Base-by-base conservation (phyloP, 1,140 invertebrate species). In the Aphaenogaster rudis region DNA sequence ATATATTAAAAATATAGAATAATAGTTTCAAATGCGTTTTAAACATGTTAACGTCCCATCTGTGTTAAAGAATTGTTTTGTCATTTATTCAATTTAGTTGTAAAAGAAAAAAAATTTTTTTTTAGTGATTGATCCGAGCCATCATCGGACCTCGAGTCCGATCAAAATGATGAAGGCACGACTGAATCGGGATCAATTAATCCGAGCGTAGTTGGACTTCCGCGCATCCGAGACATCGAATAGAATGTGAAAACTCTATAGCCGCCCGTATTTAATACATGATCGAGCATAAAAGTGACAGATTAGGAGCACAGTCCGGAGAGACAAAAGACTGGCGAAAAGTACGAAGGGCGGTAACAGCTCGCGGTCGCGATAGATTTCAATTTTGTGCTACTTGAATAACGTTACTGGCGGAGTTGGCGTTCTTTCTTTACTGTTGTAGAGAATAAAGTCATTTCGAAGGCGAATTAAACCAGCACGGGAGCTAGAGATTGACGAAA, bases 61-160 rank as follows among this genome's bases (percentile, higher is more conserved):
- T 64, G 45, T 64, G 45, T 8, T 69, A 50, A 48, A 21, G 21
- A 64, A 85, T 33, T 54, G 21, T 28, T 45, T 45, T 21, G 33
- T 85, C 0, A 4, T 15, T 28, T 71, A 33, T 52, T 3, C n/a
- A 7, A 42, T 80, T 42, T 52, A 0, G 13, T 80, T 45, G 33
- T 28, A 52, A 78, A 33, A 39, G 4, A 57, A 74, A 45, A 61
- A 42, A 13, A 33, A 50, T 67, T 88, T 3, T 88, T 3, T 87
- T 93, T 92, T 72, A 95, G 94, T 89, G 94, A 95, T 90, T 95
- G 94, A 95, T 94, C 94, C 87, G 92, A 93, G 88, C 90, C 91
- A 36, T 90, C 92, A 84, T 92, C 92, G 92, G 94, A 93, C 89
- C 76, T 91, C 33, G 88, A 88, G 87, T 93, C 93, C 90, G 93